Base-by-base conservation (phyloP, 2,888 invertebrate genomes). In the Sinotaia quadrata region DNA sequence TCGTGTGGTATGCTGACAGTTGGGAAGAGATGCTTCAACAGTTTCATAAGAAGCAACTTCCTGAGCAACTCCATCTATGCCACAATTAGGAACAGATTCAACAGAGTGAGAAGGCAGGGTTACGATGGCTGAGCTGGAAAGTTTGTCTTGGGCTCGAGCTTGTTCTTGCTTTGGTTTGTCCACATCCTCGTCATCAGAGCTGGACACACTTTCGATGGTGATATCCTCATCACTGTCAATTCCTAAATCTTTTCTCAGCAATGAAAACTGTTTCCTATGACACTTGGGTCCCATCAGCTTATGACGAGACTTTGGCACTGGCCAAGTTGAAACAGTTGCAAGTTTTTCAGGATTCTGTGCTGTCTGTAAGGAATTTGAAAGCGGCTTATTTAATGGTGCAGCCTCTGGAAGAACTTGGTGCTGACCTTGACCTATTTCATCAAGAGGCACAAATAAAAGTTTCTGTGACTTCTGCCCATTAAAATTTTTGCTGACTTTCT, bases 401-500 rank as follows among this genome's bases (percentile, higher is more conserved):
- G n/a, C n/a, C n/a, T n/a, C n/a, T 15, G 5, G 49, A 24, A 59
- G n/a, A 18, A 21, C 47, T 15, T 37, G 36, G 58, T 58, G 58
- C 58, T 58, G 58, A 12, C 41, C 18, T 12, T 37, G 59, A 41
- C 44, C 31, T 1, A 33, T 33, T 37, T 76, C 70, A 69, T 52
- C 59, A 18, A 71, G 36, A 4, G 68, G 71, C 15, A 68, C 68
- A 51, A 63, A 71, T 10, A 71, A 52, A n/a, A 71, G 36, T 47
- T 71, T 68, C 4, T 59, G 65, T 1, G 71, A 68, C 52, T 67
- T 47, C 31, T 63, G 58, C 10, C 71, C 71, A 37, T 67, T 71
- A 49, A 67, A 67, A 29, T 67, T 67, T 41, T 68, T 71, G 36
- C 60, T 63, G 33, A 68, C 68, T 33, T 71, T 68, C 49, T 68